Base-by-base conservation (phyloP, 2,113 vertebrate genomes). In the Nesoenas mayeri region DNA sequence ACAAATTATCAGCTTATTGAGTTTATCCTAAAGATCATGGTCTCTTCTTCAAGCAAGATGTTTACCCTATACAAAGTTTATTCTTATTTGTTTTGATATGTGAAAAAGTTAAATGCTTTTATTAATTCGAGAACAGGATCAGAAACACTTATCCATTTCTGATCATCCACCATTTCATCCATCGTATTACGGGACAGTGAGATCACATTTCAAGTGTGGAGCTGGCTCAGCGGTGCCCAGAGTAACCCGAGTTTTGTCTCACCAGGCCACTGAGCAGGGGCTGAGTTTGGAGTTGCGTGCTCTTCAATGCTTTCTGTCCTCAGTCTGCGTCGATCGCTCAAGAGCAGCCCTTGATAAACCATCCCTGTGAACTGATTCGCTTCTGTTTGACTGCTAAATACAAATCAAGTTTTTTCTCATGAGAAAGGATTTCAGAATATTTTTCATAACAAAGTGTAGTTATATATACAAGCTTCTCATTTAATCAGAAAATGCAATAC, bases 281-380 rank as follows among this genome's bases (percentile, higher is more conserved):
- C 97, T 3, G 99, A 99, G 95, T 98, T 99, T 51, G 99, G 99
- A 18, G 99, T 99, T 34, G 98, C 98, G 2, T 99, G 99, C 71
- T 99, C 99, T 96, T 99, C 99, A 5, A 99, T 99, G 92, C 99
- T 99, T 96, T 99, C 99, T 6, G 99, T 99, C 78, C 99, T 98
- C 8, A 99, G 97, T 58, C 99, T 98, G 69, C 99, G 98, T n/a
- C 99, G 98, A 66, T 99, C 99, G 34, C 99, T 99, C 80, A 99
- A 97, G 75, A 99, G 97, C 93, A 99, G 98, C 31, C 99, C 99
- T 97, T 99, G 99, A 94, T 99, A 99, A 88, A 99, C 99, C 99
- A 99, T 99, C 90, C 99, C 99, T 44, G 99, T 99, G 90, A 99
- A 99, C 98, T 99, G 99, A 98, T 98, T 99, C 32, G 99, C 98